phyloP scores from a whole-genome alignment of 1,140 invertebrate species.

The Drosophila repleta region DNA sequence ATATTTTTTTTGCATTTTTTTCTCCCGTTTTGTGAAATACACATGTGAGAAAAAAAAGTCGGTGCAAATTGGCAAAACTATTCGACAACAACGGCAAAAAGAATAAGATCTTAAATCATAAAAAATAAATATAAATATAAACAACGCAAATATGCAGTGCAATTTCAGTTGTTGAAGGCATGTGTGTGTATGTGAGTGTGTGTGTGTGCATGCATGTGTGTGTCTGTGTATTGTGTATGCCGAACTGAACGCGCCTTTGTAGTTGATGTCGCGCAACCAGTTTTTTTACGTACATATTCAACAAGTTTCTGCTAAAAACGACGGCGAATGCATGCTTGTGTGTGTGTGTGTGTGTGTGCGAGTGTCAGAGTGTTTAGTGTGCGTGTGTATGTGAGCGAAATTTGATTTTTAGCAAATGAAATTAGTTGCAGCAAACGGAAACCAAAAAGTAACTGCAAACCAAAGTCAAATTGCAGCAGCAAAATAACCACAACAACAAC shows the following conservation, averaged over 20 bases:
- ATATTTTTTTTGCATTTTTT: constrained; percentile 31
- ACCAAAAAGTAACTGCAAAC: constrained; percentile 51
- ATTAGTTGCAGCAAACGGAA: constrained; percentile 54
- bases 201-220: constrained; percentile 13
- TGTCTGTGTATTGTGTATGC: constrained; percentile 32
- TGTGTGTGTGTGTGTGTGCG: constrained; percentile 16
- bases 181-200: constrained; percentile 4
- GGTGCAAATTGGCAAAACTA: constrained; percentile 38
- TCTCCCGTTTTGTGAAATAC: constrained; percentile 29
- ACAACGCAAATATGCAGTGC: constrained; percentile 46
- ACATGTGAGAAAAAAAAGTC: constrained; percentile 48
- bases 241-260: constrained; percentile 46
- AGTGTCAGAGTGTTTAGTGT: constrained; percentile 11
- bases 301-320: constrained; percentile 64
- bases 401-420: constrained; percentile 57
- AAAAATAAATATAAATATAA: constrained; percentile 50
- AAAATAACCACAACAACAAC: constrained; percentile 19
- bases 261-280: constrained; percentile 55
- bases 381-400: constrained; percentile 43
- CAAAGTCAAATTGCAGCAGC: constrained; percentile 48
- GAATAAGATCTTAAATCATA: constrained; percentile 20
- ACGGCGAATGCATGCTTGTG: constrained; percentile 28
- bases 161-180: constrained; percentile 23
- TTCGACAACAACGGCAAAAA: constrained; percentile 10
- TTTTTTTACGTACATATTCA: constrained; percentile 61